A percentile compares a stretch with the other conserved stretches of the same genome.
These are phyloP conservation scores for Orthosia gracilis DNA, from an alignment of 2,888 invertebrate genomes.

Conservation along the genomic window DNA sequence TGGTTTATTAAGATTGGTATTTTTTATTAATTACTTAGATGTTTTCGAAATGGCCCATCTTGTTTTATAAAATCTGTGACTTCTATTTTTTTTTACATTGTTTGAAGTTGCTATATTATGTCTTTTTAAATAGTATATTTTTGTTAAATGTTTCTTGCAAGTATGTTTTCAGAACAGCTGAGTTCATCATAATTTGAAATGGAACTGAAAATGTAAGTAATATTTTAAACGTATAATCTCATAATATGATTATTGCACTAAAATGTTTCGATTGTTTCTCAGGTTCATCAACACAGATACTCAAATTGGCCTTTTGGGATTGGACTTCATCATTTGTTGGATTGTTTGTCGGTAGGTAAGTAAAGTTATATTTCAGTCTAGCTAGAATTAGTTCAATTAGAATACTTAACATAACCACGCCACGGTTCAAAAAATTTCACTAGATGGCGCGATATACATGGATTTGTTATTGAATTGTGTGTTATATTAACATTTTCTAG, in stretches of 20 bases:
- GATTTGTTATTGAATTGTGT: too few species aligned
- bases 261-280: neutral
- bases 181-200: neutral
- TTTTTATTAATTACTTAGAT: neutral
- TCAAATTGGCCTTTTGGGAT: neutral
- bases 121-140: neutral
- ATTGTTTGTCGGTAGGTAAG: constrained; percentile 23
- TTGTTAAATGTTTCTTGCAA: constrained; percentile 41
- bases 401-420: too few species aligned
- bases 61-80: neutral
- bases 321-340: neutral
- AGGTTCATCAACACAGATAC: constrained; percentile 6
- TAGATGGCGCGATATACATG: too few species aligned
- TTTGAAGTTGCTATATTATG: neutral
- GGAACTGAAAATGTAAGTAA: constrained; percentile 31
- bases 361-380: too few species aligned
- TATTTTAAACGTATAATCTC: neutral
- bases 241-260: neutral
- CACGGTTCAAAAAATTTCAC: too few species aligned
- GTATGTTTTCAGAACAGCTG: constrained; percentile 57
- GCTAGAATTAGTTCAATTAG: too few species aligned
- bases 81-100: neutral
- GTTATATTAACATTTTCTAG: too few species aligned
- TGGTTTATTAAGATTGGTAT: neutral
- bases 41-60: constrained; percentile 58